A percentile compares a stretch with the other conserved stretches of the same genome.
These are phyloP conservation scores for Aythya baeri DNA, from an alignment of 2,113 vertebrate species.

Conservation along the genomic window DNA sequence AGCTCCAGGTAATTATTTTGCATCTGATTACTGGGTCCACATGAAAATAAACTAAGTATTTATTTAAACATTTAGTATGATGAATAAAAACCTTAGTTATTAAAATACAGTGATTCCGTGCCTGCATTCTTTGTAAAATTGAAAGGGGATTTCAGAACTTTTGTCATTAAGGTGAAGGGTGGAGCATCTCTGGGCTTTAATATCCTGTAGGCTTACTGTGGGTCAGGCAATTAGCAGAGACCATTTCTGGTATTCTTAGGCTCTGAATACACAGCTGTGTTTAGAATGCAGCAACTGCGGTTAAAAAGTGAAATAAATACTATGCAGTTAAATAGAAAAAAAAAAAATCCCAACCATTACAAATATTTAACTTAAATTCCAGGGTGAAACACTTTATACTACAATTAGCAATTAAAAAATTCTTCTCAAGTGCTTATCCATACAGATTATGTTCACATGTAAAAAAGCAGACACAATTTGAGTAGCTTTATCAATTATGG, in stretches of 20 bases:
- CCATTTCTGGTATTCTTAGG: neutral
- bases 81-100: neutral
- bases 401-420: neutral
- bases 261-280: neutral
- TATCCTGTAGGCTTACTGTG: neutral
- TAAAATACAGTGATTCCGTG: neutral
- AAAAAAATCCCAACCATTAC: neutral
- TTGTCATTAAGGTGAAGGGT: neutral
- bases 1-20: slow-evolving; percentile 35
- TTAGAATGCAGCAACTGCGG: neutral
- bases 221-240: neutral
- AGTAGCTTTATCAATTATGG: neutral
- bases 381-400: neutral
- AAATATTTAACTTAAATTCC: neutral
- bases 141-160: neutral
- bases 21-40: neutral
- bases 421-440: neutral
- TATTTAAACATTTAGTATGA: slow-evolving; percentile 21
- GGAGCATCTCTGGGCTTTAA: neutral
- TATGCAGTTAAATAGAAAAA: neutral
- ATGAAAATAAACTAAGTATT: slow-evolving; percentile 21
- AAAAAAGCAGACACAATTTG: neutral
- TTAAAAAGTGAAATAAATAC: neutral
- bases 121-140: neutral
- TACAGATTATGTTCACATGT: neutral